A percentile compares a stretch with the other conserved stretches of the same genome.
Conservation (phyloP, 2,797 vertebrate genomes). For the Smutsia temminckii region DNA sequence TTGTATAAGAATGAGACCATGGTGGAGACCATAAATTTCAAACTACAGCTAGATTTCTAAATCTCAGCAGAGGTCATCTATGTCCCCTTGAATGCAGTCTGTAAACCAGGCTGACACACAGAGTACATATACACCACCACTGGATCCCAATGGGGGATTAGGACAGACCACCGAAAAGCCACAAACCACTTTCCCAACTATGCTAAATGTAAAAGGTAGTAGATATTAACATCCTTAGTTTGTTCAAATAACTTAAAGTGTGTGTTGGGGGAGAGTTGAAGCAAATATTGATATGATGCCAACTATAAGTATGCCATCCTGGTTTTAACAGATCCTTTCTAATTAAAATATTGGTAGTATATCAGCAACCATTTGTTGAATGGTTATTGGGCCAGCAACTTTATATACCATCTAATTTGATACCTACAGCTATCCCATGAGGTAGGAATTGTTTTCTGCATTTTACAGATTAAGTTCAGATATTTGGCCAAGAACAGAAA, state of each 20-base stretch:
- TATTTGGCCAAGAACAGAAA: background rate
- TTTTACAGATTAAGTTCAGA: slow-evolving; percentile 1
- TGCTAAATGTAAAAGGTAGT: background rate
- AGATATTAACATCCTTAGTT: background rate
- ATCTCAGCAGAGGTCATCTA: background rate
- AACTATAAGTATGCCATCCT: background rate
- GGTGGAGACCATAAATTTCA: background rate
- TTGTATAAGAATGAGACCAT: background rate
- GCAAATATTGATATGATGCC: background rate
- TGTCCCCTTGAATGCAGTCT: background rate
- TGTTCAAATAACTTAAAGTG: background rate
- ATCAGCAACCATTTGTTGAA: background rate
- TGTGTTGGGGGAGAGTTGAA: background rate
- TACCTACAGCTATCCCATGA: background rate
- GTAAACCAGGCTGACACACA: background rate
- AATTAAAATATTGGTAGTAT: background rate
- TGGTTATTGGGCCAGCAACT: background rate
- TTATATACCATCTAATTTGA: background rate
- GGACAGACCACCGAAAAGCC: background rate
- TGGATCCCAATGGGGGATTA: background rate
- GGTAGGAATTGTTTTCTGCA: background rate
- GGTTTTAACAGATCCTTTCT: background rate
- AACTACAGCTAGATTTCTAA: background rate
- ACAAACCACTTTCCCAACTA: background rate
- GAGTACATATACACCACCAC: background rate